Evolutionary conservation across 2,113 vertebrate species (phyloP).

Genomic region (Brevimyrus niger): DNA sequence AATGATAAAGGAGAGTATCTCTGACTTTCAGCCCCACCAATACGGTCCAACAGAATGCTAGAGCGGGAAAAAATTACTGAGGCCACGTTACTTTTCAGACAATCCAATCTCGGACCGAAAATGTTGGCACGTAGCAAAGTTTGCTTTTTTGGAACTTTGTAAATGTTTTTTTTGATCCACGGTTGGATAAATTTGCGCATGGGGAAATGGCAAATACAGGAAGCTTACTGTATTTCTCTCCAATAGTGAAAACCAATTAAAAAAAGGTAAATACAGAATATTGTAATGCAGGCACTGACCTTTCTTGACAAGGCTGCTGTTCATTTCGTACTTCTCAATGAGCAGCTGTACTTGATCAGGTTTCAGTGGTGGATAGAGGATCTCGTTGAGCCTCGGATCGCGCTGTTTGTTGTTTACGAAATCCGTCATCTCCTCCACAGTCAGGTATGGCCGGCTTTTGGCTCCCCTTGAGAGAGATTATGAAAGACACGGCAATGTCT

Average conservation of each 20-base stretch:
- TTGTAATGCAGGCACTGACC: constrained; percentile 54
- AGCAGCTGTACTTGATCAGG: constrained; percentile 79
- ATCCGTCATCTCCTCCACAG: constrained; percentile 89
- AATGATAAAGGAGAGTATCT: background rate
- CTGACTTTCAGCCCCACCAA: background rate
- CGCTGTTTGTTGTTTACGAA: constrained; percentile 91
- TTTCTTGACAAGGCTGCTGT: constrained; percentile 68
- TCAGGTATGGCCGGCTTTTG: constrained; percentile 68
- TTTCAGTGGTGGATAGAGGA: constrained; percentile 90
- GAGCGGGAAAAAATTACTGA: background rate
- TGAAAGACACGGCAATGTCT: background rate
- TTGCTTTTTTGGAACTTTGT: background rate
- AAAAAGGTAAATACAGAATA: background rate
- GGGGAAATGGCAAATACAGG: background rate
- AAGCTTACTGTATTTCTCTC: background rate
- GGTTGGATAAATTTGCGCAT: background rate
- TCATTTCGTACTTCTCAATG: constrained; percentile 88
- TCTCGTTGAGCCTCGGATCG: constrained; percentile 90
- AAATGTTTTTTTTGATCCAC: background rate
- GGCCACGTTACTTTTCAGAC: too few species aligned
- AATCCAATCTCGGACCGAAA: background rate
- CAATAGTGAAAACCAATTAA: background rate
- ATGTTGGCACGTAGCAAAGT: background rate
- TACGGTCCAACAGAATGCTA: background rate
- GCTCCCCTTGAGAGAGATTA: constrained; percentile 66